A percentile compares a stretch with the other conserved stretches of the same genome.
phyloP scores from a whole-genome alignment of 2,888 invertebrate genomes.

The Microplitis manilae region DNA sequence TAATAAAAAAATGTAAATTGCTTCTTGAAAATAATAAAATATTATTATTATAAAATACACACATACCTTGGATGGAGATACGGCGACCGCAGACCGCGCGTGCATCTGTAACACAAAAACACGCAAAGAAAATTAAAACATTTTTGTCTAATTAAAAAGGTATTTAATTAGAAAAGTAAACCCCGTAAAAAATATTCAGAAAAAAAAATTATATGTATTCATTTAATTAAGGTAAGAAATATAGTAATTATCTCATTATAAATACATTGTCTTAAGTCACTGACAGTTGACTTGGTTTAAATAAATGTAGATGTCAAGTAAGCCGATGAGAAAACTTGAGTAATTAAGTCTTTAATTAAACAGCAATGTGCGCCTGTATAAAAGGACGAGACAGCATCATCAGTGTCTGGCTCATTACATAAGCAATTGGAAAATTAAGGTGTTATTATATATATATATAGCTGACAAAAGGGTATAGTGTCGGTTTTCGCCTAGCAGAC shows the following conservation, averaged over 20 bases:
- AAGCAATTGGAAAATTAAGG: slow-evolving; percentile 40
- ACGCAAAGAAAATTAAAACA: slow-evolving; percentile 28
- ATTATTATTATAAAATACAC: neutral
- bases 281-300: neutral
- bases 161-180: slow-evolving; percentile 19
- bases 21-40: neutral
- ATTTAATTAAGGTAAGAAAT: neutral
- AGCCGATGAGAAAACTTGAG: slow-evolving; percentile 42
- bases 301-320: slow-evolving; percentile 12
- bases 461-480: neutral
- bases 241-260: neutral
- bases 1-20: neutral
- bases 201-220: neutral
- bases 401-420: slow-evolving; percentile 42
- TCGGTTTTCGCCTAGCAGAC: no score
- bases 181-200: neutral
- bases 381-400: neutral
- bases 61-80: slow-evolving; percentile 47
- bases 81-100: slow-evolving; percentile 39
- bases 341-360: slow-evolving; percentile 48
- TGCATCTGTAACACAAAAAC: slow-evolving; percentile 48
- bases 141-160: neutral
- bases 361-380: slow-evolving; percentile 39
- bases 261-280: neutral
- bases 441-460: neutral